These are phyloP conservation scores for Trachelus stipa DNA, from an alignment of 2,888 invertebrate genomes.

Conservation along the genomic window DNA sequence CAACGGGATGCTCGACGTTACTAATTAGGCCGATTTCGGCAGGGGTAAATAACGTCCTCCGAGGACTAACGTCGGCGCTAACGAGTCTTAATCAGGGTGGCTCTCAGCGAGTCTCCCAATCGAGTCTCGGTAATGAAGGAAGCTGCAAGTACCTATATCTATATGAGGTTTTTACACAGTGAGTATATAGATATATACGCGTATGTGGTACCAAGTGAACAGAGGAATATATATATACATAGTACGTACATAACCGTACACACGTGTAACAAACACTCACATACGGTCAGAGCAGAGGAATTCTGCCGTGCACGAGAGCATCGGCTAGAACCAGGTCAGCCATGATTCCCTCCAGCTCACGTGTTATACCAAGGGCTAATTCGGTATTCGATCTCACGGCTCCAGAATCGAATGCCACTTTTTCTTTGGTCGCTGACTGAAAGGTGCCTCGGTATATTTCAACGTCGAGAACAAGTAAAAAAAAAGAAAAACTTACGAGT, in stretches of 20 bases:
- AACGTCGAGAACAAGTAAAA: neutral
- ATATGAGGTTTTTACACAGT: neutral
- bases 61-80: conserved; percentile 3
- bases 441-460: neutral
- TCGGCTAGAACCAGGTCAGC: conserved; percentile 30
- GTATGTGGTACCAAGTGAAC: neutral
- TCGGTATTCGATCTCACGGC: conserved; percentile 7
- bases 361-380: conserved; percentile 15
- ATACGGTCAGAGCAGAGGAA: neutral
- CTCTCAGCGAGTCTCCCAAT: conserved; percentile 5
- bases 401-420: neutral
- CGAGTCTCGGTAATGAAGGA: conserved; percentile 1
- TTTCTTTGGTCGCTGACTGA: neutral
- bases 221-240: neutral
- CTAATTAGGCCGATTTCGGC: neutral
- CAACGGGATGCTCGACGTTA: neutral
- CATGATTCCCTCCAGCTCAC: conserved; percentile 13
- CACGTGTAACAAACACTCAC: neutral
- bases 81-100: neutral
- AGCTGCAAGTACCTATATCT: neutral
- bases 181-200: neutral
- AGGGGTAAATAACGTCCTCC: neutral
- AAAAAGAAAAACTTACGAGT: neutral
- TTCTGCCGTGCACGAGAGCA: conserved; percentile 10
- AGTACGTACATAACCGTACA: neutral